These are phyloP conservation scores for Ennomos erosarius DNA, from an alignment of 2,888 invertebrate species.

Conservation along the genomic window DNA sequence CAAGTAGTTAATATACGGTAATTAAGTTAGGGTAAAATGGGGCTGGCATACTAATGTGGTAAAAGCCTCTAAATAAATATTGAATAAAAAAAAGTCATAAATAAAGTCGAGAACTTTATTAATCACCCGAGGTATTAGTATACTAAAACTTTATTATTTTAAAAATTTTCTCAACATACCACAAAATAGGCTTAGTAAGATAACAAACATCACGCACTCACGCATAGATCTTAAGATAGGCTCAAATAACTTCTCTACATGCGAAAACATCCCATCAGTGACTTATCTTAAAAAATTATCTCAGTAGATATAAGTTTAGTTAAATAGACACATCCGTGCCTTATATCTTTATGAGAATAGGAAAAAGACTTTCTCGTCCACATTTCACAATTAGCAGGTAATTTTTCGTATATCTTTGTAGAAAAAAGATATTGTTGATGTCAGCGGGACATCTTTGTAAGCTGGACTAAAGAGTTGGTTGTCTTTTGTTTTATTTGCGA, in stretches of 20 bases:
- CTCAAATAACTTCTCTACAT: constrained; percentile 14
- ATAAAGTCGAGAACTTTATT: no score
- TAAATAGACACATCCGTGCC: constrained; percentile 54
- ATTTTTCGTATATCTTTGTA: constrained; percentile 55
- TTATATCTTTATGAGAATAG: constrained; percentile 67
- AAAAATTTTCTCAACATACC: constrained; percentile 15
- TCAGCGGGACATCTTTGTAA: constrained; percentile 40
- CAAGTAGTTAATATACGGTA: no score
- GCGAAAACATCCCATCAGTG: constrained; percentile 28
- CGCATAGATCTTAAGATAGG: constrained; percentile 24
- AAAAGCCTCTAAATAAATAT: no score
- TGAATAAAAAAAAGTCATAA: no score
- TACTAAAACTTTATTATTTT: neutral
- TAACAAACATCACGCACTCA: constrained; percentile 26
- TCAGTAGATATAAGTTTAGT: constrained; percentile 49
- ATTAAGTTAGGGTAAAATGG: no score
- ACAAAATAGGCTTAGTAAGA: constrained; percentile 17
- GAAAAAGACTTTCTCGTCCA: constrained; percentile 70
- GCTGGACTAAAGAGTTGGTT: constrained; percentile 23
- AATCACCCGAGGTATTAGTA: no score
- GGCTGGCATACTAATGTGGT: no score
- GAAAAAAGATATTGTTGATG: constrained; percentile 36
- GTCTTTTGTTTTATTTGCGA: constrained; percentile 27
- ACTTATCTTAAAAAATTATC: constrained; percentile 33
- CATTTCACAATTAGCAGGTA: constrained; percentile 50